These are phyloP conservation scores for Diacarnus erythraeanus DNA, from an alignment of 37 sponge, comb jelly and placozoan species.

Conservation along the genomic window DNA sequence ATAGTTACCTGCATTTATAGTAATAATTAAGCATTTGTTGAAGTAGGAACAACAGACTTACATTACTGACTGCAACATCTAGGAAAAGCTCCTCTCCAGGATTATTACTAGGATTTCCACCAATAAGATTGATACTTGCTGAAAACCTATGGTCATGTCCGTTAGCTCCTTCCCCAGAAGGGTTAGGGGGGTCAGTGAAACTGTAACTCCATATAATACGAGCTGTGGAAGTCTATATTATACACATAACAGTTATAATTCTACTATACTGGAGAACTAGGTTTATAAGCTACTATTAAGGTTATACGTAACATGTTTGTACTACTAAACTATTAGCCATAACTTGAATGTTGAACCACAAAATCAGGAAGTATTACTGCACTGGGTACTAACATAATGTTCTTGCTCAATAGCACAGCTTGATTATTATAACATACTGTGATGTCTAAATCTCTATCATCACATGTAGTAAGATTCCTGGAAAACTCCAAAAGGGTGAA, in stretches of 20 bases:
- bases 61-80: background rate
- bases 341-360: no score
- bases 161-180: background rate
- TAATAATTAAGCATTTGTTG: background rate
- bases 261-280: no score
- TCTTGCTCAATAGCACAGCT: no score
- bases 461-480: conserved; percentile 50
- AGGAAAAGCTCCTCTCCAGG: background rate
- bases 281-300: no score
- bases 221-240: background rate
- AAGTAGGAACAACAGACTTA: background rate
- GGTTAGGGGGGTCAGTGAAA: background rate
- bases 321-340: no score
- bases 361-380: no score
- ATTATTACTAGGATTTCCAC: background rate
- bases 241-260: no score
- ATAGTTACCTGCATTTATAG: conserved; percentile 4
- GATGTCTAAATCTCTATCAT: conserved; percentile 23
- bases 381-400: no score
- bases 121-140: background rate
- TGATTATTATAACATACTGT: no score
- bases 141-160: background rate
- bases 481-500: conserved; percentile 66
- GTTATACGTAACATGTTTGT: no score
- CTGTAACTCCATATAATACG: conserved; percentile 6